phyloP scores from a whole-genome alignment of 1,140 invertebrate species.

The Drosophila ironensis region DNA sequence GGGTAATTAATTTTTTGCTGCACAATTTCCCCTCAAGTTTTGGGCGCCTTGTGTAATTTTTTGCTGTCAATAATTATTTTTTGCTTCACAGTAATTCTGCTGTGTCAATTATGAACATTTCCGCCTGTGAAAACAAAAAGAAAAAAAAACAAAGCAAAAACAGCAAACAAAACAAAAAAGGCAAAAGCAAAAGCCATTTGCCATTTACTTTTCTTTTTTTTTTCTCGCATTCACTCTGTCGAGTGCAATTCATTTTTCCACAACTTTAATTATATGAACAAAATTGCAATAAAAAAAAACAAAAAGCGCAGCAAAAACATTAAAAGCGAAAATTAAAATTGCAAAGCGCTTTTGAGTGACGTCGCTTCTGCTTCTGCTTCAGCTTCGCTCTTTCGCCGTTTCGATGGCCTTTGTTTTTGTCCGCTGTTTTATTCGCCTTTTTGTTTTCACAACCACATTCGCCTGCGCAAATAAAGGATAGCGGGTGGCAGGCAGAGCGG shows the following conservation, averaged over 20 bases:
- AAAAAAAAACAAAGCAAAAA: background rate
- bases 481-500: too few relatives aligned
- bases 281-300: slow-evolving; percentile 7
- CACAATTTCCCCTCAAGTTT: slow-evolving; percentile 14
- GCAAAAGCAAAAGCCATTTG: slow-evolving; percentile 54
- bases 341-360: slow-evolving; percentile 57
- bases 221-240: slow-evolving; percentile 1
- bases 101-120: slow-evolving; percentile 56
- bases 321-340: slow-evolving; percentile 65
- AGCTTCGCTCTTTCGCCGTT: slow-evolving; percentile 10
- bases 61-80: slow-evolving; percentile 9
- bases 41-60: slow-evolving; percentile 14
- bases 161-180: too few relatives aligned
- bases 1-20: slow-evolving; percentile 57
- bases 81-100: too few relatives aligned
- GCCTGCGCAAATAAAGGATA: slow-evolving; percentile 53
- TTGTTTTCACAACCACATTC: slow-evolving; percentile 78
- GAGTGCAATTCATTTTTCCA: slow-evolving; percentile 51
- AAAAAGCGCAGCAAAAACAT: slow-evolving; percentile 9
- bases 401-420: slow-evolving; percentile 66
- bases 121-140: slow-evolving; percentile 49
- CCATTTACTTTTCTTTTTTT: slow-evolving; percentile 49
- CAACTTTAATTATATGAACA: slow-evolving; percentile 69
- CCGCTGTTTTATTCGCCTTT: slow-evolving; percentile 77
- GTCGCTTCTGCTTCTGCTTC: slow-evolving; percentile 11